phyloP scores from a whole-genome alignment of 2,888 invertebrate species.

The Sepioteuthis lessoniana region DNA sequence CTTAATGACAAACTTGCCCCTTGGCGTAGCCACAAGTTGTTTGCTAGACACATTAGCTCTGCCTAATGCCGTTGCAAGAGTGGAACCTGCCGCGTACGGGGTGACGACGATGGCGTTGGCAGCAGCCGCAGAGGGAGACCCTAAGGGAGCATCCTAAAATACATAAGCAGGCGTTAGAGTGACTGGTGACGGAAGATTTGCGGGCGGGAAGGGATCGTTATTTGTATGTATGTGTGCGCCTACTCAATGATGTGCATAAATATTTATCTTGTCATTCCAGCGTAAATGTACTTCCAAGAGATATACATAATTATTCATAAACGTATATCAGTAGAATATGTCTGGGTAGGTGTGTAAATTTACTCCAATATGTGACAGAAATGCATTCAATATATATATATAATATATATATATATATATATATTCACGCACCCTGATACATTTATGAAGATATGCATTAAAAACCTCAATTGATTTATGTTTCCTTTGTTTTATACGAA shows the following conservation, averaged over 20 bases:
- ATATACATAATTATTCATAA: neutral
- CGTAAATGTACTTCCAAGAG: neutral
- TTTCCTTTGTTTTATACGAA: too few relatives aligned
- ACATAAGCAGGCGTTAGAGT: neutral
- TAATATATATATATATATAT: constrained; percentile 33
- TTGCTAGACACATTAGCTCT: constrained; percentile 1
- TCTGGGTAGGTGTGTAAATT: neutral
- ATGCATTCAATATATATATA: neutral
- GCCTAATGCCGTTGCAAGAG: neutral
- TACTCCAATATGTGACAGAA: neutral
- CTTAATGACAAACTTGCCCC: constrained; percentile 8
- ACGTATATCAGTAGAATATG: neutral
- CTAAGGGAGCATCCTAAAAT: neutral
- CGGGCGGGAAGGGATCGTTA: constrained; percentile 15
- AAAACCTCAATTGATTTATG: too few relatives aligned
- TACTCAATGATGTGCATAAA: neutral
- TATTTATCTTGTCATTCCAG: neutral
- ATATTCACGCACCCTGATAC: neutral
- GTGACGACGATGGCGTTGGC: neutral
- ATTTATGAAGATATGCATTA: neutral
- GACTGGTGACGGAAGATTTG: neutral
- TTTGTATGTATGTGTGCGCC: neutral
- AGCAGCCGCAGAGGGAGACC: neutral
- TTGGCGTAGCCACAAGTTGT: constrained; percentile 21
- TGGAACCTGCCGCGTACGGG: neutral